Evolutionary conservation across 2,888 invertebrate genomes (phyloP).

Genomic region (Drosophila maculinotata): DNA sequence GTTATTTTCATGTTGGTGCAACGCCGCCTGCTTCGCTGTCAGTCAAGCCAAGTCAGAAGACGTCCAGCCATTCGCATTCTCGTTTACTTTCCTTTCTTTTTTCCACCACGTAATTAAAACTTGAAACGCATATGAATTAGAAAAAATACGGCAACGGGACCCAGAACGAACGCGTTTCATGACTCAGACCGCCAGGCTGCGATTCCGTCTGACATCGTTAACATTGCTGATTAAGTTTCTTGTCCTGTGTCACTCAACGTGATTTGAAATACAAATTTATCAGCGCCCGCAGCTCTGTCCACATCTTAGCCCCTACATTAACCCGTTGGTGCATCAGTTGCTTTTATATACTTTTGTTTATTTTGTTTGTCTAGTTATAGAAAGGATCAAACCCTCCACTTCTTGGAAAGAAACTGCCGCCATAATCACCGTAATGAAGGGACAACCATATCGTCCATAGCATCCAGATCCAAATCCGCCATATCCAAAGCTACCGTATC

Average conservation of each 20-base stretch:
- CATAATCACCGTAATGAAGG: constrained; percentile 15
- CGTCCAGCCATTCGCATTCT: constrained; percentile 52
- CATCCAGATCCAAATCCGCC: constrained; percentile 1
- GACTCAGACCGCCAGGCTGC: constrained; percentile 40
- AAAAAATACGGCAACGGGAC: constrained; percentile 70
- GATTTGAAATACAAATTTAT: constrained; percentile 74
- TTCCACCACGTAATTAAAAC: constrained; percentile 83
- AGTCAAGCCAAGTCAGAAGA: constrained; percentile 67
- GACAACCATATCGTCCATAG: background rate
- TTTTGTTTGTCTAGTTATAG: constrained; percentile 22
- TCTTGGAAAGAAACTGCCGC: constrained; percentile 6
- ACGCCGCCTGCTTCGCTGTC: constrained; percentile 55
- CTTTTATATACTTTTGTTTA: constrained; percentile 43
- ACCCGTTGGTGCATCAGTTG: constrained; percentile 44
- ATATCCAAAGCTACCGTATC: constrained; percentile 7
- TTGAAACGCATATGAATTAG: constrained; percentile 84
- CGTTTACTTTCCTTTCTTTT: constrained; percentile 31
- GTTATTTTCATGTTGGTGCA: constrained; percentile 75
- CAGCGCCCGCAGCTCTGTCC: constrained; percentile 38
- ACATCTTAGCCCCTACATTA: constrained; percentile 24
- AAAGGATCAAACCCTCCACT: background rate
- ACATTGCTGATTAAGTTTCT: constrained; percentile 83
- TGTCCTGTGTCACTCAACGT: constrained; percentile 82
- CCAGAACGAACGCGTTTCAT: constrained; percentile 65
- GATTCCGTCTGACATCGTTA: constrained; percentile 79